Conservation (phyloP, 1,140 invertebrate species). For the Melitaea cinxia region DNA sequence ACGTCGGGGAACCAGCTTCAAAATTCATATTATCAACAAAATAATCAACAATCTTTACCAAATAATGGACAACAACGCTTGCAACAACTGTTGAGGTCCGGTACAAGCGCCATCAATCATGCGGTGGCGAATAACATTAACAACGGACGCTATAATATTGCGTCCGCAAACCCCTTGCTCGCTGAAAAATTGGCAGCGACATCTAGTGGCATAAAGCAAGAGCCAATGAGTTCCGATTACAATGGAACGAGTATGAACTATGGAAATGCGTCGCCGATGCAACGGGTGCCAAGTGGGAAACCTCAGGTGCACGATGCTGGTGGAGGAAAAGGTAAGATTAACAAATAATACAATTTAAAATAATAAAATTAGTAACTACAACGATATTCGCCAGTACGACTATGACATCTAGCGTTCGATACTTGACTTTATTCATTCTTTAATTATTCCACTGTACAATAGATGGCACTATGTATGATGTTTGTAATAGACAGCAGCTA, state of each 20-base stretch:
- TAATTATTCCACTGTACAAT: conserved; percentile 14
- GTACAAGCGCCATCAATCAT: conserved; percentile 74
- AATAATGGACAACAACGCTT: conserved; percentile 73
- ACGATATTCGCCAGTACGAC: too few relatives aligned
- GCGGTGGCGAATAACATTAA: conserved; percentile 79
- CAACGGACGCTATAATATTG: conserved; percentile 89
- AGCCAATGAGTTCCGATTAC: conserved; percentile 78
- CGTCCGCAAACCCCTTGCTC: conserved; percentile 90
- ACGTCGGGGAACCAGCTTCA: conserved; percentile 69
- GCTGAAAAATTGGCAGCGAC: conserved; percentile 84
- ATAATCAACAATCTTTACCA: conserved; percentile 56
- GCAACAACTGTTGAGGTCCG: conserved; percentile 72
- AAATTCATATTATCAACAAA: conserved; percentile 65
- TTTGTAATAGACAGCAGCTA: neutral
- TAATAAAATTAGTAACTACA: too few relatives aligned
- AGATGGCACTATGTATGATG: conserved; percentile 59
- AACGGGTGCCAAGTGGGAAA: conserved; percentile 78
- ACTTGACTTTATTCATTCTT: conserved; percentile 16
- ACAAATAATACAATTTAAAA: neutral
- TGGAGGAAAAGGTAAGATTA: conserved; percentile 77
- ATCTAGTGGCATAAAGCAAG: conserved; percentile 82
- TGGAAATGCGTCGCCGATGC: conserved; percentile 76
- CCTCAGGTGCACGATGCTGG: conserved; percentile 76
- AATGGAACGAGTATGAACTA: conserved; percentile 78
- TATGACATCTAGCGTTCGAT: conserved; percentile 49